Base-by-base conservation (phyloP, 1,140 invertebrate genomes). In the Drosophila kohkoa region DNA sequence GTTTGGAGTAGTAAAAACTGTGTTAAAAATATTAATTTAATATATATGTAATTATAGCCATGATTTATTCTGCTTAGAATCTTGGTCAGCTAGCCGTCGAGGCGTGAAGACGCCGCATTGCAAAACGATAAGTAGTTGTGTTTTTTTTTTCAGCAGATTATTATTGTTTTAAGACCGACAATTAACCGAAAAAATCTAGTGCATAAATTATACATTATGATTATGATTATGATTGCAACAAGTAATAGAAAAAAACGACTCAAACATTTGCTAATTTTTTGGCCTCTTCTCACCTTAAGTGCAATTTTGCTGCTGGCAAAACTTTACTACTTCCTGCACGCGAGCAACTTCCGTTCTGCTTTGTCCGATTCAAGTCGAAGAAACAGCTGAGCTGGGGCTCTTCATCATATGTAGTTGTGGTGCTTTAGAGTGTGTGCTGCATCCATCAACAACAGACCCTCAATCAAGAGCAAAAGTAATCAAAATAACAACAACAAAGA, bases 381-480 rank as follows among this genome's bases (percentile, higher is more conserved):
- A 32, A 43, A 52, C 46, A 48, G 41, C 41, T 49, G 57, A 25
- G 20, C 20, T 25, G 3, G 20, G 20, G 20, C 20, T 25, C 20
- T 25, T 25, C 20, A 25, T 15, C 32, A 28, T 30, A 8, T 63
- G 72, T 66, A 52, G 8, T 8, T 38, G 35, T 20, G 2, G 20
- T 20, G 20, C 20, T 20, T 20, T 20, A 20, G 20, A 20, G 20
- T 20, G 20, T 38, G 35, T 38, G 35, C 7, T 66, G 60, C 67
- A 79, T 73, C 71, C 62, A 86, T 75, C 66, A 86, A 71, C 63
- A 86, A 71, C 75, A 55, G 35, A 77, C 16, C 41, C 65, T 86
- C 67, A 82, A 82, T 86, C 82, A 85, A 85, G 82, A 85, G 81
- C 81, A 83, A 83, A 86, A 86, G 77, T 83, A 85, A 86, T 85